Evolutionary conservation across 2,113 vertebrate species (phyloP), one percentile per base, ranked within the genome.

Genomic region (Riparia riparia): DNA sequence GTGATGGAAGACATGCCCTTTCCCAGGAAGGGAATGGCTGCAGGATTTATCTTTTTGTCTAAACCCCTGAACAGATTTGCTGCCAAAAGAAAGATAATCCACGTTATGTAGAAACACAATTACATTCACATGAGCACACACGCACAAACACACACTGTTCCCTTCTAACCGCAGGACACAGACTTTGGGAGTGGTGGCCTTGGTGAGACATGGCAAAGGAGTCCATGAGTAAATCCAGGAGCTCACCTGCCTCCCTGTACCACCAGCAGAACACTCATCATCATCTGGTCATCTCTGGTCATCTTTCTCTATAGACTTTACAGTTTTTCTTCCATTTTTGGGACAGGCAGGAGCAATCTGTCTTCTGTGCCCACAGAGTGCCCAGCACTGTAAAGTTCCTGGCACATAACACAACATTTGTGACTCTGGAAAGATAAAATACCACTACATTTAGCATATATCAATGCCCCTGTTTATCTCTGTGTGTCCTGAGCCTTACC

Each of bases 51-150:
- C 85, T 74, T 91, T 96, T 90, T 74, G 86, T 93, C 92, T 94
- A 83, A 96, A 61, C 56, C 88, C 86, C 88, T 32, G 69, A 90
- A 90, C 26, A 50, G 85, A 82, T 93, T 83, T 90, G 72, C 93
- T 11, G 4, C 92, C 89, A 92, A 94, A 95, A 90, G 82, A 83
- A 94, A 95, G 85, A 92, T 96, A 96, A 92, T 94, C 95, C 95
- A 96, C 83, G 89, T 89, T 84, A 94, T 84, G 89, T 89, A 51
- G 93, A 94, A 93, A 93, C 49, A 71, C 90, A 94, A 96, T 96
- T 95, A 93, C 65, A 91, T 89, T 96, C 93, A 92, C 94, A 87
- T 97, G 96, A 97, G 64, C 91, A 95, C 93, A 93, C 72, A 64
- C 61, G 41, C 61, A 96, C 94, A 95, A 92, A 90, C 51, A 3